Evolutionary conservation across 2,888 invertebrate species (phyloP), one percentile per base, ranked within the genome.

Genomic region (Furcula furcula): DNA sequence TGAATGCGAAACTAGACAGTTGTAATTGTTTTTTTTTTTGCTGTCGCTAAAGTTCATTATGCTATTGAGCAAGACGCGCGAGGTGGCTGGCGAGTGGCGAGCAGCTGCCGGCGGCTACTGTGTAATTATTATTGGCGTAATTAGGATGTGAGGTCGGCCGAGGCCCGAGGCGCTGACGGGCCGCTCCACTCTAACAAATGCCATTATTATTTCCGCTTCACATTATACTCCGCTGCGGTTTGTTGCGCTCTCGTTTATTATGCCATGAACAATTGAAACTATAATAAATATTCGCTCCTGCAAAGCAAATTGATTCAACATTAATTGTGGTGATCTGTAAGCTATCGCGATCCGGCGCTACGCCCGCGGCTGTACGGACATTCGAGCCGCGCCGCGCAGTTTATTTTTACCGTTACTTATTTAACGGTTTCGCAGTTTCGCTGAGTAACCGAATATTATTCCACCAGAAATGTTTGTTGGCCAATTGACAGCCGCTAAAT

Each of bases 71-170:
- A 69, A 67, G 74, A 65, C 53, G 53, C 54, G 61, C 53, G 62
- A 66, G 64, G 49, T 56, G 31, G 55, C 47, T 48, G 40, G 56
- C 30, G 3, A 7, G 4, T 6, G 14, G 13, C 51, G 36, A 52
- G 33, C 64, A 76, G 79, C 83, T 81, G 80, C 72, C 68, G 65
- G 58, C 65, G 76, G 73, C 78, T 78, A 74, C 77, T 72, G 76
- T 75, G 76, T 83, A 85, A 86, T 87, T 83, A 86, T 84, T 83
- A 85, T 81, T 78, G 80, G 78, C 80, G 79, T 85, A 87, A 87
- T 87, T 85, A 87, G 87, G 84, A 85, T 85, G 84, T 79, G 85
- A 74, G 76, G 65, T 69, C 68, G 73, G 66, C 64, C 70, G 54
- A 46, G 47, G 76, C 81, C 80, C 71, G 78, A 74, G 80, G 83